phyloP scores from a whole-genome alignment of 1,140 invertebrate genomes.

The Himalopsyche phryganea region DNA sequence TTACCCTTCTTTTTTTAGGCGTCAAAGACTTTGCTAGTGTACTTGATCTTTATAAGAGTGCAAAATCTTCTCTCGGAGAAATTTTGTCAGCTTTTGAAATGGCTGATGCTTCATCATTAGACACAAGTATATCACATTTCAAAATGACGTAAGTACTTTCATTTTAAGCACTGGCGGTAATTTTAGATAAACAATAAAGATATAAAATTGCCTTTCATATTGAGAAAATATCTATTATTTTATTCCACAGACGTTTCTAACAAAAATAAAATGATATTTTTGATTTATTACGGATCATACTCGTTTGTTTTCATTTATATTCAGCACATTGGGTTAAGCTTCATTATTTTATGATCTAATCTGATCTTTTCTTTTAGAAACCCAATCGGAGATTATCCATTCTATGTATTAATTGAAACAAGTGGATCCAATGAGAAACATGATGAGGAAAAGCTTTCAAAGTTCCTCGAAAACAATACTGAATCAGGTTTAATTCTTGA shows the following conservation, averaged over 20 bases:
- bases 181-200: background rate
- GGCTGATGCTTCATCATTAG: conserved; percentile 73
- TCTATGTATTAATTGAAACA: conserved; percentile 91
- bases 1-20: conserved; percentile 51
- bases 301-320: too few relatives aligned
- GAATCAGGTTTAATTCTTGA: conserved; percentile 68
- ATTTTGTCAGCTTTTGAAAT: conserved; percentile 93
- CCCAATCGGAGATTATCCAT: conserved; percentile 67
- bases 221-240: background rate
- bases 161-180: too few relatives aligned
- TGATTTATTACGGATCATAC: too few relatives aligned
- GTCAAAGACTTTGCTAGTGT: conserved; percentile 73
- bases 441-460: conserved; percentile 82
- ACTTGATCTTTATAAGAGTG: conserved; percentile 68
- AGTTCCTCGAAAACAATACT: conserved; percentile 75
- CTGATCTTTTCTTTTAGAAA: conserved; percentile 44
- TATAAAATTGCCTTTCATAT: background rate
- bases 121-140: conserved; percentile 57
- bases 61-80: conserved; percentile 75
- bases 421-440: conserved; percentile 78
- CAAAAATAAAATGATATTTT: too few relatives aligned
- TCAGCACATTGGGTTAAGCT: too few relatives aligned
- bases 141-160: conserved; percentile 51
- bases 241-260: too few relatives aligned
- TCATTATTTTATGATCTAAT: too few relatives aligned